Evolutionary conservation across 1,140 invertebrate genomes (phyloP).

Genomic region (Batillaria attramentaria): DNA sequence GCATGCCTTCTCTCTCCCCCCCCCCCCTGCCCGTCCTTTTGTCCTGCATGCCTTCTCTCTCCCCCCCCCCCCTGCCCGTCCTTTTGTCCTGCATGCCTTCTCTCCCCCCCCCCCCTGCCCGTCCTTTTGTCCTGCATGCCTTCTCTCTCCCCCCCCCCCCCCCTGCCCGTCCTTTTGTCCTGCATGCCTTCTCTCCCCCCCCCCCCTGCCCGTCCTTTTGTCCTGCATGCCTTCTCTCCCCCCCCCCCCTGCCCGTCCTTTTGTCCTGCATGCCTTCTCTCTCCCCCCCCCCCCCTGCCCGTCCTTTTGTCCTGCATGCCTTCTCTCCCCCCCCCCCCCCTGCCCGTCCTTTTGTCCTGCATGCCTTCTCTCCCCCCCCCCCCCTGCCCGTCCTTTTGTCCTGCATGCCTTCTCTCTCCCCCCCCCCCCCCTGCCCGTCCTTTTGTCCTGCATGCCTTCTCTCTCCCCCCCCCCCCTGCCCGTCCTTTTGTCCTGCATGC

Average conservation of each 20-base stretch:
- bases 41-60: too few relatives aligned
- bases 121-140: not conserved
- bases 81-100: too few relatives aligned
- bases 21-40: too few relatives aligned
- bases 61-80: too few relatives aligned
- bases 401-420: not conserved
- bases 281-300: not conserved
- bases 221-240: too few relatives aligned
- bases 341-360: not conserved
- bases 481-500: not conserved
- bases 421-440: not conserved
- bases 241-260: too few relatives aligned
- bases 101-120: not conserved
- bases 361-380: not conserved
- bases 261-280: too few relatives aligned
- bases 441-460: not conserved
- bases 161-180: not conserved
- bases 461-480: not conserved
- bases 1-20: too few relatives aligned
- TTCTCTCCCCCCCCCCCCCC: not conserved
- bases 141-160: not conserved
- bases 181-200: not conserved
- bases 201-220: too few relatives aligned
- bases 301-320: not conserved
- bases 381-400: not conserved